Base-by-base conservation (phyloP, 37 sponge, comb jelly and placozoan genomes). In the Eunapius fragilis region DNA sequence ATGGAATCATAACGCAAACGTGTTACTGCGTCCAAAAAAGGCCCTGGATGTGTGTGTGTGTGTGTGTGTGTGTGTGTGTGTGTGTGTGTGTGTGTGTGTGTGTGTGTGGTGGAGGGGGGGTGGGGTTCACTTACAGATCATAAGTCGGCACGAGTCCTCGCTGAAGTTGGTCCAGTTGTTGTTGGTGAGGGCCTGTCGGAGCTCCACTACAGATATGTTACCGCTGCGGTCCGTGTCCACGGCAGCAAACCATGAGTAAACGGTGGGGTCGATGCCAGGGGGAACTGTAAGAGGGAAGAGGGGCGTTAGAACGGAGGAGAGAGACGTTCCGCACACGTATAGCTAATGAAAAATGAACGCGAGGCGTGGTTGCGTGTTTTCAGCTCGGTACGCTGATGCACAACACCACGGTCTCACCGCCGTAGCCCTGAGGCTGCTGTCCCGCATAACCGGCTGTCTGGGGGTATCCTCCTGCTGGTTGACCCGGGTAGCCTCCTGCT, bases 91-190 rank as follows among this genome's bases (percentile, higher is more conserved):
- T n/a, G n/a, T n/a, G n/a, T n/a, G n/a, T n/a, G n/a, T n/a, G n/a
- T n/a, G n/a, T n/a, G n/a, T n/a, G n/a, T n/a, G n/a, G n/a, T n/a
- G 41, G 41, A 41, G 3, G 6, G 41, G 41, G 3, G 6, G 10
- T 34, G 12, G 2, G 2, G 5, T 31, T 31, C 7, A 58, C 58
- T 58, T 37, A 93, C 96, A 87, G 24, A 95, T 95, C 96, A 95
- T 92, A 13, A 95, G 91, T 45, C 96, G 74, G 69, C 96, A 95
- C 26, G 96, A 89, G 37, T 95, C 96, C 32, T 93, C 58, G 49
- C 93, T 95, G 86, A 95, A 95, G 36, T 93, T 69, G 22, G 94
- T 87, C 96, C 96, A 95, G 84, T 95, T 95, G 25, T 80, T 71
- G 67, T 95, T 95, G 71, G 88, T 84, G 47, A 95, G 75, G 26